These are phyloP conservation scores for Cryptus viduatorius DNA, from an alignment of 2,888 invertebrate genomes.

Conservation along the genomic window DNA sequence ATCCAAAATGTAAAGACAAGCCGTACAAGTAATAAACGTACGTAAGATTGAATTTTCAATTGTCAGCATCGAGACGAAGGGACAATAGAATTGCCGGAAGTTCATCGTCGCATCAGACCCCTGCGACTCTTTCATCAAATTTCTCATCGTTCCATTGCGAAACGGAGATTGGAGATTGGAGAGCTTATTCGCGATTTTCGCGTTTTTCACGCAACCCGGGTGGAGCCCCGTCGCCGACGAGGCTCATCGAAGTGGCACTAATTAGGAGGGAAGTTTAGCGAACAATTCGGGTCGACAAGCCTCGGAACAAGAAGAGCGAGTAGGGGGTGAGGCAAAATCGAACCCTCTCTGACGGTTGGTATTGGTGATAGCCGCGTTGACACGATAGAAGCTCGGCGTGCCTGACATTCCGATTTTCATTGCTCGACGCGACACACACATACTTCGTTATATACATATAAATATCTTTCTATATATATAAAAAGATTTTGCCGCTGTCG, in stretches of 20 bases:
- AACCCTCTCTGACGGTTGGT: conserved; percentile 27
- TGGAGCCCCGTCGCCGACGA: conserved; percentile 17
- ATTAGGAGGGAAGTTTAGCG: conserved; percentile 72
- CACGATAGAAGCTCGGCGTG: conserved; percentile 62
- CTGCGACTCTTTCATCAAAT: neutral
- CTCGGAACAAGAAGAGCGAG: conserved; percentile 59
- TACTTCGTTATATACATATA: neutral
- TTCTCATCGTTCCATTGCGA: conserved; percentile 2
- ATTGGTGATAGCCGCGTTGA: conserved; percentile 53
- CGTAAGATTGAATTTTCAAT: neutral
- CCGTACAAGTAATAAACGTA: no score
- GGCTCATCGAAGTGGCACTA: conserved; percentile 71
- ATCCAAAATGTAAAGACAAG: neutral
- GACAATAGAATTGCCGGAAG: conserved; percentile 26
- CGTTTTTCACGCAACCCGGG: conserved; percentile 19
- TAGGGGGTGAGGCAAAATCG: conserved; percentile 40
- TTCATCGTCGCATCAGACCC: neutral
- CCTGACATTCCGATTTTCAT: conserved; percentile 72
- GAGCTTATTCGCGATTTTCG: conserved; percentile 20
- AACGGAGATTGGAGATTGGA: conserved; percentile 5
- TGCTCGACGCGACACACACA: conserved; percentile 57
- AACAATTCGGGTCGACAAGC: conserved; percentile 70
- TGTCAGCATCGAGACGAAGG: neutral
- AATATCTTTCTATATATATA: no score
- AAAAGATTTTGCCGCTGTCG: no score